Base-by-base conservation (phyloP, 2,888 invertebrate genomes). In the Agrochola macilenta region DNA sequence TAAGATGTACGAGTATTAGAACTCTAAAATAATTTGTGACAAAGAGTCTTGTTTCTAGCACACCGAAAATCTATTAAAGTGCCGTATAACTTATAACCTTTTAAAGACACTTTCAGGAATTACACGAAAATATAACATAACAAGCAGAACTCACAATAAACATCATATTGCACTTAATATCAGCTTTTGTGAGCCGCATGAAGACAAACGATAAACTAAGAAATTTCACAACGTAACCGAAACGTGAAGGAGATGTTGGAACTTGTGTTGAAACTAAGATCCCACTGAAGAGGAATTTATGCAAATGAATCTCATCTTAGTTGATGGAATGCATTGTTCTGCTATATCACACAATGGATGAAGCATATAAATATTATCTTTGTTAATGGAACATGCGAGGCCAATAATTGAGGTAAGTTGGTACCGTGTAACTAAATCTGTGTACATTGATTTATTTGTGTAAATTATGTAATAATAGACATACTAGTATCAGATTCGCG, bases 271-370 rank as follows among this genome's bases (percentile, higher is more conserved):
- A 85, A 91, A 90, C 91, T 87, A 85, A 91, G 90, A 91, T 89
- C 79, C 86, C 78, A 78, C 81, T 86, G 83, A 70, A 85, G 88
- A 83, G 88, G 89, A 92, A 91, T 90, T 90, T 92, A 93, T 93
- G 94, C 91, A 92, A 94, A 94, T 92, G 90, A 92, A 90, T 89
- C 91, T 90, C 90, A 88, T 91, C 90, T 91, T 89, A 89, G 89
- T 90, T 92, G 92, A 92, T 91, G 90, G 90, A 91, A 90, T 91
- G 91, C 90, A 91, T 90, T 92, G 90, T 91, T 89, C 88, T 87
- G 81, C 75, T 82, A 81, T 82, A 81, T 57, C 79, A 79, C 54
- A 87, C 84, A 89, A 85, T 88, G 87, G 84, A 87, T 85, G 84
- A 89, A 87, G 82, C 87, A 90, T 90, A 92, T 91, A 90, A 1